Conservation (phyloP, 2,888 invertebrate species). For the Oxyteleia sp. region DNA sequence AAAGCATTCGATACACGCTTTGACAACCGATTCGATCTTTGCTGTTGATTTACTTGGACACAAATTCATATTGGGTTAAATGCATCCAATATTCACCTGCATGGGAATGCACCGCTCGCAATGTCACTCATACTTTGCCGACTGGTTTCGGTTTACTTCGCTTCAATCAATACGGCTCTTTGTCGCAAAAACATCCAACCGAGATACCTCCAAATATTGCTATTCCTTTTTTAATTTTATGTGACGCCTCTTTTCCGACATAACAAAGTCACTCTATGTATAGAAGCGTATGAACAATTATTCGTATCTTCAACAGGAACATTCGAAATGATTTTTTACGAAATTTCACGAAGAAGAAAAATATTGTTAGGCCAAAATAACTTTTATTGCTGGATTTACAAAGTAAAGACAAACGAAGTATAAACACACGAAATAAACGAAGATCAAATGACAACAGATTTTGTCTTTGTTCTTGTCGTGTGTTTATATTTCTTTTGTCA, state of each 20-base stretch:
- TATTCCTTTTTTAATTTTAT: conserved; percentile 2
- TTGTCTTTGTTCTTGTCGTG: too few relatives aligned
- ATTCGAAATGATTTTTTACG: too few relatives aligned
- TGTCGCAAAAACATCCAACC: conserved; percentile 25
- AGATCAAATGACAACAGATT: too few relatives aligned
- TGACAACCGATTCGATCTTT: conserved; percentile 64
- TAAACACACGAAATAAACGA: too few relatives aligned
- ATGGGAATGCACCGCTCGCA: conserved; percentile 19
- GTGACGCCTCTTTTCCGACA: not conserved
- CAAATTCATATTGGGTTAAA: conserved; percentile 58
- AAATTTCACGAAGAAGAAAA: too few relatives aligned
- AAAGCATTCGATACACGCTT: conserved; percentile 45
- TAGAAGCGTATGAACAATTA: too few relatives aligned
- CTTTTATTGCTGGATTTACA: too few relatives aligned
- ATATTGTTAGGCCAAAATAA: too few relatives aligned
- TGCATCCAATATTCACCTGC: conserved; percentile 43
- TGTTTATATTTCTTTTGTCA: too few relatives aligned
- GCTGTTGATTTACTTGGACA: conserved; percentile 62
- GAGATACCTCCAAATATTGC: not conserved
- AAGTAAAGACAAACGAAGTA: too few relatives aligned
- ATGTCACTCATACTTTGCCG: conserved; percentile 35
- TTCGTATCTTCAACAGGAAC: too few relatives aligned
- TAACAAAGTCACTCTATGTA: too few relatives aligned
- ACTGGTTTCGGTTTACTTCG: conserved; percentile 28
- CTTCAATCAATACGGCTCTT: conserved; percentile 46